phyloP scores from a whole-genome alignment of 2,113 vertebrate species.

The Cettia cetti region DNA sequence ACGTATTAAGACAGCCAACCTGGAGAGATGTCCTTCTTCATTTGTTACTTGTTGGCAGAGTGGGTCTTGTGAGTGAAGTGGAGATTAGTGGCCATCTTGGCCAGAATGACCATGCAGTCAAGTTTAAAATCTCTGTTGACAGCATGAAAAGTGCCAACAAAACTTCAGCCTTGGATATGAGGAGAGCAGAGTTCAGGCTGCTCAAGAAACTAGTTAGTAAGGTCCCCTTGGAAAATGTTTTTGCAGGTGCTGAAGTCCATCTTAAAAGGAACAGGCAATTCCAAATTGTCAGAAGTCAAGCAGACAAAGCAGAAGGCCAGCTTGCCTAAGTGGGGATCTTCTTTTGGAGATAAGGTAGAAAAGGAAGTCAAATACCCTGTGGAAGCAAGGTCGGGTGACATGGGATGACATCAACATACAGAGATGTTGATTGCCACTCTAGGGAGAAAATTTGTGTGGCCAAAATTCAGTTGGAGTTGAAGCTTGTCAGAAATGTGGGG shows the following conservation, averaged over 20 bases:
- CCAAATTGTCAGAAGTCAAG: neutral
- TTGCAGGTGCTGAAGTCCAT: neutral
- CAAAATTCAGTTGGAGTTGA: neutral
- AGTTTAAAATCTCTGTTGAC: neutral
- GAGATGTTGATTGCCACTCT: neutral
- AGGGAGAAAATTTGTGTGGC: neutral
- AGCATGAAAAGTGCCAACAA: neutral
- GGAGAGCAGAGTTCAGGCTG: neutral
- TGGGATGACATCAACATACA: neutral
- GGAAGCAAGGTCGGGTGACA: neutral
- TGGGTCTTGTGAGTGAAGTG: rapidly evolving
- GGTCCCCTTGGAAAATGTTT: neutral
- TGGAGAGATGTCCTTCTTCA: neutral
- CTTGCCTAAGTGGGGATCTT: neutral
- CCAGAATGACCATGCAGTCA: neutral
- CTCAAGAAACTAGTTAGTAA: neutral
- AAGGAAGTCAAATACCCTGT: neutral
- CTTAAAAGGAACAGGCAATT: neutral
- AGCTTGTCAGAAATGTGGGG: neutral
- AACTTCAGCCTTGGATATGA: neutral
- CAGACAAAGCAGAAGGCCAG: neutral
- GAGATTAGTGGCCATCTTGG: neutral
- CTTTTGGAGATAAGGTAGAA: neutral
- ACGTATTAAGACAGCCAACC: neutral
- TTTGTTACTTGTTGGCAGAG: neutral